A percentile compares a stretch with the other conserved stretches of the same genome.
phyloP scores from a whole-genome alignment of 2,797 vertebrate species.

The Vireo griseus region DNA sequence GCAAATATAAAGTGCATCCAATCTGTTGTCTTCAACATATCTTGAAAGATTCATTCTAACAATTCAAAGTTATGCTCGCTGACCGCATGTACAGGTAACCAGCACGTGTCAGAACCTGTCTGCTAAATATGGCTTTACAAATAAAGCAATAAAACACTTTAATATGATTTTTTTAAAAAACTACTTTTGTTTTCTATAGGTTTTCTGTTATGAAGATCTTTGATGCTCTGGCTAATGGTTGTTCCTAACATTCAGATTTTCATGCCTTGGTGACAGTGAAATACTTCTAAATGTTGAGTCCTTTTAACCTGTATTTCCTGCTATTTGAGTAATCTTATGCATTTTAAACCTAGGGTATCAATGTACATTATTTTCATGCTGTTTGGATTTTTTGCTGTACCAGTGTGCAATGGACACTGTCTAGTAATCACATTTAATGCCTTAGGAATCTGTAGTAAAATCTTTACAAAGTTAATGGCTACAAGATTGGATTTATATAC shows the following conservation, averaged over 20 bases:
- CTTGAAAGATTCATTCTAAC: background rate
- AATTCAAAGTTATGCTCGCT: background rate
- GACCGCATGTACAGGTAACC: background rate
- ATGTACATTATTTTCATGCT: background rate
- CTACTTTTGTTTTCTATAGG: background rate
- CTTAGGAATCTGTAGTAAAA: background rate
- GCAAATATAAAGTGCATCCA: background rate
- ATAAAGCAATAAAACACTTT: background rate
- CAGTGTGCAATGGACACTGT: background rate
- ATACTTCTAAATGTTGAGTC: background rate
- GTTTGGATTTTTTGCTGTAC: background rate
- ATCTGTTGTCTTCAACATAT: background rate
- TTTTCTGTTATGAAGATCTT: background rate
- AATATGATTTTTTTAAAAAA: background rate
- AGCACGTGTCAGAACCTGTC: background rate
- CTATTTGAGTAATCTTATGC: background rate
- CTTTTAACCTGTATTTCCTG: background rate
- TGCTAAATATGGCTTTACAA: background rate
- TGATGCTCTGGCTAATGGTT: fast-evolving
- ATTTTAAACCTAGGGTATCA: fast-evolving
- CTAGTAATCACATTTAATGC: background rate
- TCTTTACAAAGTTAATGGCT: background rate
- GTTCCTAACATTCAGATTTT: background rate
- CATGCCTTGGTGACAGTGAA: background rate
- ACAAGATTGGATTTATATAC: background rate